Percentiles rank a stretch among this genome's conserved stretches.
phyloP scores from a whole-genome alignment of 2,797 vertebrate species.

The Cryptoprocta ferox region DNA sequence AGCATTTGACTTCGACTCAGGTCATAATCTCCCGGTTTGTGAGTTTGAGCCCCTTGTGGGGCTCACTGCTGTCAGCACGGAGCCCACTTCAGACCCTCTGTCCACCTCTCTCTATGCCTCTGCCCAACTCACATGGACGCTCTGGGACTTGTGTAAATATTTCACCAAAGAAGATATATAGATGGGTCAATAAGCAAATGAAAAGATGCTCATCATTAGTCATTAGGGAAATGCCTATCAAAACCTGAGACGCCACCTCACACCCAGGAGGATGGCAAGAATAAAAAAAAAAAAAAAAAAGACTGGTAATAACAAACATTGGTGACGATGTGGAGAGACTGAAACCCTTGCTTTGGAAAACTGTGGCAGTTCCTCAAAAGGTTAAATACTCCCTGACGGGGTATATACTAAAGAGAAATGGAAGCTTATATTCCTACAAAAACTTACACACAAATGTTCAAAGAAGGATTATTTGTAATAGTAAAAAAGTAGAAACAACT shows the following conservation, averaged over 20 bases:
- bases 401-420: background rate
- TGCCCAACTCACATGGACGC: no score
- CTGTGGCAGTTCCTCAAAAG: background rate
- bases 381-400: background rate
- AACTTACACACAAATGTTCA: background rate
- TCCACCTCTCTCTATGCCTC: no score
- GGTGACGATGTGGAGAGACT: background rate
- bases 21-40: no score
- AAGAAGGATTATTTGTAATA: background rate
- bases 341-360: background rate
- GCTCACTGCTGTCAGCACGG: no score
- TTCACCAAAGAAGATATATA: constrained; percentile 48
- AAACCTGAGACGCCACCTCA: background rate
- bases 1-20: no score
- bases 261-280: background rate
- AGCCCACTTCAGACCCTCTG: no score
- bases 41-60: no score
- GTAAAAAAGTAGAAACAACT: background rate
- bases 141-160: background rate
- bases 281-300: background rate
- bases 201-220: constrained; percentile 9
- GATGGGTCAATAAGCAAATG: background rate
- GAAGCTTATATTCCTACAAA: background rate
- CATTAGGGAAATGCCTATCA: constrained; percentile 33
- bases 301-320: background rate